Base-by-base conservation (phyloP, 1,140 invertebrate genomes). In the Heliconius nattereri region DNA sequence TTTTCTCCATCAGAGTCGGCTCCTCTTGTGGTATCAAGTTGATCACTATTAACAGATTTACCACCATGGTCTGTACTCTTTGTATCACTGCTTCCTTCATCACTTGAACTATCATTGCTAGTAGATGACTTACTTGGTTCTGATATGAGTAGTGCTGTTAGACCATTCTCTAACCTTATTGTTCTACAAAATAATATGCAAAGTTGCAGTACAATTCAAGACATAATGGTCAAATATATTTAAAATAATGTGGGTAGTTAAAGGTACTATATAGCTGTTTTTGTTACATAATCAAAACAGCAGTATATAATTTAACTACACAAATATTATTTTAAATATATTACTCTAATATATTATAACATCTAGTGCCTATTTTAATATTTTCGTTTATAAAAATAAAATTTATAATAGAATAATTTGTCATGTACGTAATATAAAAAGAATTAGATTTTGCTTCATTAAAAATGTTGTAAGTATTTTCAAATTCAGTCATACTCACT, bases 141-240 rank as follows among this genome's bases (percentile, higher is more conserved):
- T n/a, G n/a, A n/a, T n/a, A n/a, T n/a, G n/a, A n/a, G n/a, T n/a
- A n/a, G n/a, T n/a, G n/a, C n/a, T n/a, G n/a, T n/a, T n/a, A n/a
- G n/a, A n/a, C n/a, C n/a, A n/a, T n/a, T n/a, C n/a, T n/a, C n/a
- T n/a, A 97, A 87, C 23, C 93, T 89, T 73, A 97, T 95, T 26
- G 96, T 96, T 89, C 96, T 97, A 82, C 81, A 92, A 91, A 75
- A 71, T 13, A 74, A 45, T 26, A 71, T 71, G 19, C 11, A 26
- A 66, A 66, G 7, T 9, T 23, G 54, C n/a, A 23, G n/a, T 23
- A 11, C n/a, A 57, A 57, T 23, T 57, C 26, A 29, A 3, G 11
- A 13, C 1, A 66, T 66, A 6, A 26, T 2, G n/a, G 19, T n/a
- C n/a, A 60, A 52, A 52, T 20, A 2, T 52, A 20, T 7, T 60